Percentiles rank a stretch among this genome's conserved stretches.
Conservation (phyloP, 2,888 invertebrate genomes). For the Chelonus formosanus region DNA sequence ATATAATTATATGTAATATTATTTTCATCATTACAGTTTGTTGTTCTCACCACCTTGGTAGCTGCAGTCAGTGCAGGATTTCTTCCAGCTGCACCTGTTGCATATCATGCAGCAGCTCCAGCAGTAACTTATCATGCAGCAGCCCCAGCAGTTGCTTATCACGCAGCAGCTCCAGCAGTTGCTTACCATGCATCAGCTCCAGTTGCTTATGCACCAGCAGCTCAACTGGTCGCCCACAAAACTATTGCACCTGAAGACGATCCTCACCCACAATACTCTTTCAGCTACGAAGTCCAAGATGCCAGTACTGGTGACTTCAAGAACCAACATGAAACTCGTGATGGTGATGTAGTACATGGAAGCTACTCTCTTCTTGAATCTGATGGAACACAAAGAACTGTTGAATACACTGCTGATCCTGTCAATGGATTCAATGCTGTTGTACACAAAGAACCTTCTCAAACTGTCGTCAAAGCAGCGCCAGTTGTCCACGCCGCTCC, state of each 20-base stretch:
- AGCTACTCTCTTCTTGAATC: constrained; percentile 50
- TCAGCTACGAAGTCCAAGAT: constrained; percentile 50
- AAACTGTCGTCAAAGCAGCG: constrained; percentile 56
- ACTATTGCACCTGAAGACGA: constrained; percentile 49
- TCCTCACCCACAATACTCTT: constrained; percentile 52
- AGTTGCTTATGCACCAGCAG: constrained; percentile 69
- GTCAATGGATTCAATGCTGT: constrained; percentile 53
- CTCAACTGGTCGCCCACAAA: constrained; percentile 45
- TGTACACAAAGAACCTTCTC: constrained; percentile 50
- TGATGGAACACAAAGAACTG: constrained; percentile 47
- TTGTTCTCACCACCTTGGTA: constrained; percentile 63
- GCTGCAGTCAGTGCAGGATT: constrained; percentile 67
- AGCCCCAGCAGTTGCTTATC: constrained; percentile 36
- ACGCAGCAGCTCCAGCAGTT: constrained; percentile 30
- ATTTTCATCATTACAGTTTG: constrained; percentile 59
- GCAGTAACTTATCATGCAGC: constrained; percentile 42
- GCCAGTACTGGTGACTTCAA: constrained; percentile 50
- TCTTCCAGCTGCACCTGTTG: constrained; percentile 57
- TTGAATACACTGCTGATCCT: constrained; percentile 50
- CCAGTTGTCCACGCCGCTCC: constrained; percentile 66
- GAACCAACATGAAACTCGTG: constrained; percentile 49
- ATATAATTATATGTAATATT: too few species aligned
- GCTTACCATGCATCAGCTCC: constrained; percentile 69
- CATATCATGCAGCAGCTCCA: constrained; percentile 41
- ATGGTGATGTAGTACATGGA: constrained; percentile 51